Conservation (phyloP, 1,140 invertebrate species). For the Mycetomoellerius zeteki region DNA sequence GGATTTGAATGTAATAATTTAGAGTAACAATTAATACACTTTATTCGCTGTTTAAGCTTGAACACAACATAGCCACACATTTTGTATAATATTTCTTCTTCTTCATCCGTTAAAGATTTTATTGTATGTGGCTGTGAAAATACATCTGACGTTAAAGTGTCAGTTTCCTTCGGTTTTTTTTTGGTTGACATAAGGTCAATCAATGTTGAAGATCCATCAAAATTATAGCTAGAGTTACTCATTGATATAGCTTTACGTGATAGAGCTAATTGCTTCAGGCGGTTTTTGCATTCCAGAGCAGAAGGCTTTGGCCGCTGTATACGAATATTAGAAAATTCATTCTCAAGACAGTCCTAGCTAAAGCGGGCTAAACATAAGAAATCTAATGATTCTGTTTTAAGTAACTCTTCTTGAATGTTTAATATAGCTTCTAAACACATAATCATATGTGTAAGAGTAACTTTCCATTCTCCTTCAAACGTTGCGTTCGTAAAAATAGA, state of each 20-base stretch:
- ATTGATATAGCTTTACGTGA: constrained; percentile 20
- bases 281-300: constrained; percentile 32
- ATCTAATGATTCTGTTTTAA: constrained; percentile 2
- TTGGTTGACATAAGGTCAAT: constrained; percentile 10
- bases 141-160: not conserved
- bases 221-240: constrained; percentile 16
- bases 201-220: constrained; percentile 8
- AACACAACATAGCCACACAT: constrained; percentile 41
- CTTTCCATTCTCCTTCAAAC: not conserved
- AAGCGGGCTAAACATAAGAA: constrained; percentile 41
- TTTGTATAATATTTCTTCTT: constrained; percentile 35
- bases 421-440: constrained; percentile 29
- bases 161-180: constrained; percentile 5
- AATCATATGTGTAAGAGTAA: constrained; percentile 16
- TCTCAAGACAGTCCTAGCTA: constrained; percentile 26
- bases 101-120: constrained; percentile 5
- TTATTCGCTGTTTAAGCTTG: constrained; percentile 34
- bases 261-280: constrained; percentile 9
- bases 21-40: constrained; percentile 23
- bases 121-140: constrained; percentile 1
- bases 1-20: constrained; percentile 10
- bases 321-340: constrained; percentile 36
- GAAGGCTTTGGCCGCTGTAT: constrained; percentile 31
- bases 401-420: constrained; percentile 4
- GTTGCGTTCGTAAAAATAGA: constrained; percentile 6